Evolutionary conservation across 2,888 invertebrate species (phyloP), one percentile per base, ranked within the genome.

Genomic region (Ariolimax columbianus): DNA sequence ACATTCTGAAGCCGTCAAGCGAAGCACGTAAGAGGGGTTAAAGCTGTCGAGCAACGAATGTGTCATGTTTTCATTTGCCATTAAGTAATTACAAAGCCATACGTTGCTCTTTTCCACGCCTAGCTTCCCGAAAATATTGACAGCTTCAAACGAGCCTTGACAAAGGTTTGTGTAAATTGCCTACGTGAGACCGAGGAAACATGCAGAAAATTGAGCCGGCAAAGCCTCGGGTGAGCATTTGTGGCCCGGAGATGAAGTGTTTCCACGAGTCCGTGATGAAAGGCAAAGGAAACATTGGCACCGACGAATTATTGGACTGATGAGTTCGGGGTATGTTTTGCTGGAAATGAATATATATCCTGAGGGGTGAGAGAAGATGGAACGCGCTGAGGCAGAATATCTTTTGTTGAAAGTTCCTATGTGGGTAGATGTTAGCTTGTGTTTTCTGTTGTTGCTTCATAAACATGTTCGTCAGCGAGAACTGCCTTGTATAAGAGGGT

Each of bases 111-210:
- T 86, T 80, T 86, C 83, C 84, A 82, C 82, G 82, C 87, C 59
- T 85, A 78, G 86, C 88, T 80, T 40, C 78, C 84, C 80, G 73
- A 73, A 83, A 87, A 86, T 87, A 88, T 88, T 88, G 88, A 88
- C 88, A 87, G 86, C 83, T 78, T 82, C 84, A 88, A 88, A 88
- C 84, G 88, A 87, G 87, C 63, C 86, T 73, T 86, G 87, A 87
- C 86, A 81, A 84, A 75, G 83, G 84, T 80, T 85, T 85, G 86
- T 88, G 86, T 88, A 86, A 86, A 88, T 86, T 86, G 86, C 86
- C 84, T 86, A 36, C 68, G 70, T 86, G 77, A 63, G 36, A 85
- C 86, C 83, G 85, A 66, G 82, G 86, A 87, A 88, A 88, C 83
- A 82, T 87, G 86, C 80, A 72, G 75, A n/a, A 82, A 75, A 63